Percentiles rank a stretch among this genome's conserved stretches.
phyloP scores from a whole-genome alignment of 2,888 invertebrate species.

The Prosopocoilus inquinatus region DNA sequence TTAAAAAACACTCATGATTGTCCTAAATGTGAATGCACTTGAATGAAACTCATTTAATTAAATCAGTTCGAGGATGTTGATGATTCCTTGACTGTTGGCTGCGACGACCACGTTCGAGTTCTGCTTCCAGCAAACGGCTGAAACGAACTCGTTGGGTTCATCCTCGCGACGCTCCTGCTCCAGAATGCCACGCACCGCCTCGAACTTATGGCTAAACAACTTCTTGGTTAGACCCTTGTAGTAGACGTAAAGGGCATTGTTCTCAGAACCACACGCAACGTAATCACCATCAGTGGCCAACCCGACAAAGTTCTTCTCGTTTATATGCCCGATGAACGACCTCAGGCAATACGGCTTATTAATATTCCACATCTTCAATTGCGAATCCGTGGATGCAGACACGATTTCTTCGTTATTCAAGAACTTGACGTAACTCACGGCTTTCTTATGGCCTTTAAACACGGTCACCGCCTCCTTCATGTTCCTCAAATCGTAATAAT shows the following conservation, averaged over 20 bases:
- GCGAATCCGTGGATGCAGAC: slow-evolving; percentile 89
- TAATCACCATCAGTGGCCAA: slow-evolving; percentile 89
- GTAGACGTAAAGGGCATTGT: slow-evolving; percentile 89
- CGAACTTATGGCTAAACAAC: slow-evolving; percentile 83
- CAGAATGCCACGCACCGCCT: slow-evolving; percentile 73
- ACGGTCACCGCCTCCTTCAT: slow-evolving; percentile 77
- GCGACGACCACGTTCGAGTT: slow-evolving; percentile 83
- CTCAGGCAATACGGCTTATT: slow-evolving; percentile 73
- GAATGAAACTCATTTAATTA: slow-evolving; percentile 42
- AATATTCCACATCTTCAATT: slow-evolving; percentile 88
- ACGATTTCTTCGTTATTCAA: slow-evolving; percentile 81
- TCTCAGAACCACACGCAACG: slow-evolving; percentile 92
- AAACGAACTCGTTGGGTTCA: slow-evolving; percentile 89
- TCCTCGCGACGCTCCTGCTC: slow-evolving; percentile 77
- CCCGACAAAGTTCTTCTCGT: slow-evolving; percentile 96
- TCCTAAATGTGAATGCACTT: slow-evolving; percentile 3
- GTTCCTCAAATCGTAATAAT: slow-evolving; percentile 90
- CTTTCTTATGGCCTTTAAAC: slow-evolving; percentile 88
- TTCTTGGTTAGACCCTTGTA: slow-evolving; percentile 87
- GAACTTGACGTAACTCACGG: slow-evolving; percentile 93
- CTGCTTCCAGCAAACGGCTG: slow-evolving; percentile 91
- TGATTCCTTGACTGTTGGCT: slow-evolving; percentile 91
- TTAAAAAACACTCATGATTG: slow-evolving; percentile 6
- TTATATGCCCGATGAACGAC: slow-evolving; percentile 87
- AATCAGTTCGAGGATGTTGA: slow-evolving; percentile 80